Evolutionary conservation across 2,888 invertebrate genomes (phyloP), one percentile per base, ranked within the genome.

Genomic region (Drosophila nigritarsus): DNA sequence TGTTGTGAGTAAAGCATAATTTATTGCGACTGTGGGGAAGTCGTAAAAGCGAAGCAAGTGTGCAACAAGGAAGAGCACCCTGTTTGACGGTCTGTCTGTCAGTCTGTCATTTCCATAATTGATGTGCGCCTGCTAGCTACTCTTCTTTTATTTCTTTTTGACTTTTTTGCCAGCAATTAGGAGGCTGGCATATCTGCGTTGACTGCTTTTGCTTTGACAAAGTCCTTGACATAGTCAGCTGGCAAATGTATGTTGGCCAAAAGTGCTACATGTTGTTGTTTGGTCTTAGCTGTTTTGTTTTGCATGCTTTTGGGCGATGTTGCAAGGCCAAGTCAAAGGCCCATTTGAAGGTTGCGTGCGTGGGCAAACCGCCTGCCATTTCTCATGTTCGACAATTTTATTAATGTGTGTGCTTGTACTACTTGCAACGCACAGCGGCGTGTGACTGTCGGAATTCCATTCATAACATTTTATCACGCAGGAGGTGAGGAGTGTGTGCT

Each of bases 351-450:
- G 86, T 78, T 84, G 86, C 84, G 82, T 86, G 86, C 69, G 59
- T 77, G 56, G 51, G 61, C 29, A 51, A 13, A 20, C 24, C 18
- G 40, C 34, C 56, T 59, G 55, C 56, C 73, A 60, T 50, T 53
- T 63, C 74, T 64, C 77, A 71, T 81, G 77, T 84, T 85, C 87
- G 85, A 87, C 87, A 83, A 81, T 87, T 85, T 85, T 84, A 85
- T 85, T 87, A 85, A 85, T 87, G 85, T 66, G 81, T 54, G n/a
- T 38, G 38, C 38, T 40, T 56, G 55, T 56, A 20, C 82, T 68
- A 30, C 82, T 77, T 82, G 78, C 84, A 82, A 79, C 85, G 75
- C 84, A 74, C 69, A 13, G 32, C 67, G 50, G 9, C 54, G 72
- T 74, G 53, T 64, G 67, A 73, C 83, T 79, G 81, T 75, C 82